Evolutionary conservation across 2,888 invertebrate species (phyloP), one percentile per base, ranked within the genome.

Genomic region (Oscheius sp.): DNA sequence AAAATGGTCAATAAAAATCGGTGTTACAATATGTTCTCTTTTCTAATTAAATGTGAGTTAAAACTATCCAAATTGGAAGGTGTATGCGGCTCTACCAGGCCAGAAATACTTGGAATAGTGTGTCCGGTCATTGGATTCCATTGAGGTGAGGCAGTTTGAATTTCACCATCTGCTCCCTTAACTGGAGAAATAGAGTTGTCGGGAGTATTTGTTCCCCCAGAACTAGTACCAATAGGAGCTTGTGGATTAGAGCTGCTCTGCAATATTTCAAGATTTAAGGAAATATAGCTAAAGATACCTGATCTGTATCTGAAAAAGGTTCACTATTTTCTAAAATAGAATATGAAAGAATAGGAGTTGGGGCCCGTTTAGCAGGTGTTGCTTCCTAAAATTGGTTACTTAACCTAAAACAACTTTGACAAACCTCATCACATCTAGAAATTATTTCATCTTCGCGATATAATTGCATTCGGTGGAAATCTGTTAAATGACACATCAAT

Each of bases 401-500:
- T 46, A 6, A 46, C n/a, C n/a, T 37, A 8, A 37, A 37, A 37
- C 37, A 37, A 37, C 15, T 25, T 5, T 48, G 23, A 48, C 20
- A 25, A 48, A 48, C n/a, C n/a, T 25, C 12, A 23, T 23, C 23
- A 23, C 48, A 17, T 55, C n/a, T 48, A 48, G n/a, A 15, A 5
- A 23, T 23, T 5, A 34, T 61, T 12, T 68, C 68, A n/a, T 61
- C 50, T 53, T 70, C 72, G 15, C 61, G 71, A 66, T 74, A 80
- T n/a, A 80, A 69, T 46, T 72, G 64, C 80, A 80, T 80, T 4
- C 77, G 70, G 48, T 80, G 80, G 67, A 80, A 80, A 79, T 86
- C 74, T 69, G 83, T 78, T 75, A 86, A 74, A 71, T 83, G 83
- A 46, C 75, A 72, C 45, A 83, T 37, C 27, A 83, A 68, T 15